phyloP scores from a whole-genome alignment of 1,140 invertebrate genomes.

The Anastrepha ludens region DNA sequence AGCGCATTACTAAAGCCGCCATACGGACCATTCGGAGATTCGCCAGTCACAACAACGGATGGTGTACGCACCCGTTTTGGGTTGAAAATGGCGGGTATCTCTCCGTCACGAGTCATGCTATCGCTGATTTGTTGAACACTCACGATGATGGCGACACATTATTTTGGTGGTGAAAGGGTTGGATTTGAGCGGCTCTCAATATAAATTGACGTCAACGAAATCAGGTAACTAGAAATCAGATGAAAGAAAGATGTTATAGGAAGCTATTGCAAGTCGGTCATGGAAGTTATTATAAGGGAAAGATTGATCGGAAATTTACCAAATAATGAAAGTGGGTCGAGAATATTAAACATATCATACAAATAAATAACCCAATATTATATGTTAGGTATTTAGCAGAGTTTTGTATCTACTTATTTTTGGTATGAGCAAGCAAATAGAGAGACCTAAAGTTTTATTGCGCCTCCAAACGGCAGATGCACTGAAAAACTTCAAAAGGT shows the following conservation, averaged over 20 bases:
- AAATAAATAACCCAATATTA: too few relatives aligned
- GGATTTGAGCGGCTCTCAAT: background rate
- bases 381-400: too few relatives aligned
- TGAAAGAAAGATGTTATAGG: background rate
- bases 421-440: too few relatives aligned
- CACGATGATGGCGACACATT: constrained; percentile 28
- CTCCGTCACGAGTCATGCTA: constrained; percentile 77
- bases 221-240: background rate
- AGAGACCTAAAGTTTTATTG: too few relatives aligned
- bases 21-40: constrained; percentile 77
- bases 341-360: too few relatives aligned
- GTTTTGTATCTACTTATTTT: too few relatives aligned
- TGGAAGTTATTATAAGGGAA: too few relatives aligned
- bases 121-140: constrained; percentile 56
- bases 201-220: background rate
- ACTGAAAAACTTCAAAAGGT: too few relatives aligned
- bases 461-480: too few relatives aligned
- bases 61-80: constrained; percentile 82
- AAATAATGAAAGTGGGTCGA: too few relatives aligned
- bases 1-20: constrained; percentile 72
- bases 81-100: constrained; percentile 85
- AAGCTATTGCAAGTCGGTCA: background rate
- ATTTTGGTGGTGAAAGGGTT: background rate
- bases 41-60: constrained; percentile 83
- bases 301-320: too few relatives aligned